Conservation (phyloP, 2,888 invertebrate genomes). For the Chymomyza fuscimana region DNA sequence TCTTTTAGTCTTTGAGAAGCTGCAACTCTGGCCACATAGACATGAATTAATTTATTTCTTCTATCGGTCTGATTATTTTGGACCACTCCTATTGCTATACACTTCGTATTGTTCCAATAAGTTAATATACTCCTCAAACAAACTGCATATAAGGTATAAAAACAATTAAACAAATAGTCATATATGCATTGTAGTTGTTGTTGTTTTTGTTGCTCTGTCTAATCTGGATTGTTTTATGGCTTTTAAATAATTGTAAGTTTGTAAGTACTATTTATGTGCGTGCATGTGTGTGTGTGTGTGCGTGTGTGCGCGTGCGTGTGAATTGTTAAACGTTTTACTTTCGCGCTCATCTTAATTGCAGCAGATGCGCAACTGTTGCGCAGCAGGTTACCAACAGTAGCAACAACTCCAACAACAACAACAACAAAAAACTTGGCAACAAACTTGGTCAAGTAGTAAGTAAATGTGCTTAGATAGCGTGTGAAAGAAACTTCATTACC, state of each 20-base stretch:
- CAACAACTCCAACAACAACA: constrained; percentile 2
- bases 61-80: too few species aligned
- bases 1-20: too few species aligned
- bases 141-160: too few species aligned
- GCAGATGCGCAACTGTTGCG: constrained; percentile 30
- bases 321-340: constrained; percentile 52
- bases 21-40: too few species aligned
- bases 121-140: too few species aligned
- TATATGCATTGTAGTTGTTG: background rate
- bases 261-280: constrained; percentile 11
- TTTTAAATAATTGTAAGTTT: constrained; percentile 41
- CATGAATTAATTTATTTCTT: too few species aligned
- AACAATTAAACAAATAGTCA: constrained; percentile 14
- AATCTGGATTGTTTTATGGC: constrained; percentile 27
- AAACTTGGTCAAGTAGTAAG: constrained; percentile 27
- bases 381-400: constrained; percentile 13
- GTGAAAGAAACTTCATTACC: constrained; percentile 49
- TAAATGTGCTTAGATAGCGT: constrained; percentile 40
- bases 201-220: background rate
- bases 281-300: background rate
- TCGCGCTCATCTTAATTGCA: constrained; percentile 62
- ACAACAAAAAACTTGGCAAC: background rate
- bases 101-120: too few species aligned
- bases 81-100: too few species aligned
- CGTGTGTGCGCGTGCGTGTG: background rate